Conservation (phyloP, 1,140 invertebrate species). For the Amphibalanus amphitrite region DNA sequence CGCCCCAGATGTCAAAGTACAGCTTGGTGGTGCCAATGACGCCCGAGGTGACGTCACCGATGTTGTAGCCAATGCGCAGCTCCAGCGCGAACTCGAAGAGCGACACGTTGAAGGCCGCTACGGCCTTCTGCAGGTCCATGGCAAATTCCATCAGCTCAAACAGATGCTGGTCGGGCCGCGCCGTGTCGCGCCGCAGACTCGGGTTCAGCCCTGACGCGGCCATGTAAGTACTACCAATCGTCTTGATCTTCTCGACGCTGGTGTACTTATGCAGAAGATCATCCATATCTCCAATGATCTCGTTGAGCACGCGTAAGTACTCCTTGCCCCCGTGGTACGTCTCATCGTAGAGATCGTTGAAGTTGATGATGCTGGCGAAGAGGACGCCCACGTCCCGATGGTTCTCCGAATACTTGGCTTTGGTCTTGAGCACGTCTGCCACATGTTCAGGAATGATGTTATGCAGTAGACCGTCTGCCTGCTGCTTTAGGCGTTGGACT, state of each 20-base stretch:
- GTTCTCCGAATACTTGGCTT: conserved; percentile 89
- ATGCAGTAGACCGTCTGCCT: conserved; percentile 87
- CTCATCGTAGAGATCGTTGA: conserved; percentile 91
- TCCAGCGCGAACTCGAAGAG: conserved; percentile 74
- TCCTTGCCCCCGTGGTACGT: conserved; percentile 82
- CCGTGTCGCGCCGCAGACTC: conserved; percentile 33
- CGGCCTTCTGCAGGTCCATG: conserved; percentile 63
- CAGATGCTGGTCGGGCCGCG: conserved; percentile 54
- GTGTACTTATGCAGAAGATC: conserved; percentile 69
- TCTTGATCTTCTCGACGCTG: conserved; percentile 94
- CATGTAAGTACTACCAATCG: conserved; percentile 94
- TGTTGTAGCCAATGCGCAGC: conserved; percentile 48
- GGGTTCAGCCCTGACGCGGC: conserved; percentile 85
- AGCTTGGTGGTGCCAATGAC: conserved; percentile 92
- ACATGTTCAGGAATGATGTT: conserved; percentile 93
- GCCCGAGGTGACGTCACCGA: conserved; percentile 80
- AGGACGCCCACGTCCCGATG: conserved; percentile 82
- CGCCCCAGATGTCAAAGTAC: conserved; percentile 97
- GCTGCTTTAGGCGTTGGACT: conserved; percentile 75
- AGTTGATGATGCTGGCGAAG: conserved; percentile 89
- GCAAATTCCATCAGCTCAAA: conserved; percentile 76
- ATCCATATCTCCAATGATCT: conserved; percentile 86
- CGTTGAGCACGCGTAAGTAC: conserved; percentile 82
- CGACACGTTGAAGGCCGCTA: conserved; percentile 74
- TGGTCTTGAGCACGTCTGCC: conserved; percentile 76